Conservation (phyloP, 2,888 invertebrate species). For the Drosophila anomalipes region DNA sequence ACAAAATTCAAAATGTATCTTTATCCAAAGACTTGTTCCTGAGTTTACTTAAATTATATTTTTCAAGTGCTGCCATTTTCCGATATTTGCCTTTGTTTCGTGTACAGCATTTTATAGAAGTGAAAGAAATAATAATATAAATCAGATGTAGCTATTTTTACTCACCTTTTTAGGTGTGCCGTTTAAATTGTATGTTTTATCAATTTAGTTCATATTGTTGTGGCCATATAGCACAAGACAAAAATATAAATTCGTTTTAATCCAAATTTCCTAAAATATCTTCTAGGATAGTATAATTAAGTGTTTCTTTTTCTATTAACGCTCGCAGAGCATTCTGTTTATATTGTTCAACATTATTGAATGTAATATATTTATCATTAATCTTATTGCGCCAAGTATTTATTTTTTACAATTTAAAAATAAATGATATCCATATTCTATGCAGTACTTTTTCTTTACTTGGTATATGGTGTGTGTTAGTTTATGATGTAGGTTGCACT, state of each 20-base stretch:
- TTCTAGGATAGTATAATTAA: neutral
- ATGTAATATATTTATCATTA: neutral
- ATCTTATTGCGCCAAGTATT: constrained; percentile 43
- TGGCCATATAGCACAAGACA: neutral
- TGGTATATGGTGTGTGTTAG: neutral
- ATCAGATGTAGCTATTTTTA: neutral
- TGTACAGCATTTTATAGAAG: neutral
- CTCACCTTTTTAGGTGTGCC: neutral
- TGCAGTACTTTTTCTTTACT: constrained; percentile 13
- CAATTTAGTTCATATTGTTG: constrained; percentile 1
- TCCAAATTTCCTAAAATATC: neutral
- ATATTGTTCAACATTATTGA: constrained; percentile 12
- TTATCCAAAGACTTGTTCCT: constrained; percentile 11
- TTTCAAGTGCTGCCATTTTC: neutral
- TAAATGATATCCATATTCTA: constrained; percentile 33
- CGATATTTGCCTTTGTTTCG: neutral
- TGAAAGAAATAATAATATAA: neutral
- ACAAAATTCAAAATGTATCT: neutral
- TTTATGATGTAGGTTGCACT: constrained; percentile 1
- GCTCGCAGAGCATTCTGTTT: constrained; percentile 9
- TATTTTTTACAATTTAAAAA: constrained; percentile 24
- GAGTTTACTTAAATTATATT: neutral
- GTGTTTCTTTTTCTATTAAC: neutral
- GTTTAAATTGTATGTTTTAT: neutral
- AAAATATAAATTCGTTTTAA: neutral